Percentiles rank a stretch among this genome's conserved stretches.
These are phyloP conservation scores for Tinamus major DNA, from an alignment of 2,797 vertebrate species.

Conservation along the genomic window DNA sequence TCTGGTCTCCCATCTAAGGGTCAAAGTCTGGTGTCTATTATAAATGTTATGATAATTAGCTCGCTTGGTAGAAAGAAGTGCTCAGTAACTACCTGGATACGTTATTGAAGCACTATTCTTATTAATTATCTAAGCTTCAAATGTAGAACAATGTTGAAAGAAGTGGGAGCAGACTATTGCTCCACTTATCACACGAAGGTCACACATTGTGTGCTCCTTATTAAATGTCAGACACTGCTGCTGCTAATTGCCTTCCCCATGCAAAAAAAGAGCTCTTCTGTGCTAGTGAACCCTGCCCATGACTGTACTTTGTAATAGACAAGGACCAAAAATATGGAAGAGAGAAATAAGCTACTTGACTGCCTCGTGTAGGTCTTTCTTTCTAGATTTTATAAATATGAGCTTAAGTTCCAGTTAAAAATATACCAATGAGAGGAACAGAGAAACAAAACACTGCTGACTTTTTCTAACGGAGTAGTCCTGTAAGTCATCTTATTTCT, in stretches of 20 bases:
- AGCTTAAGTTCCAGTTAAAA: neutral
- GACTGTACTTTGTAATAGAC: neutral
- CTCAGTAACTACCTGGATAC: neutral
- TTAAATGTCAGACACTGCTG: slow-evolving; percentile 12
- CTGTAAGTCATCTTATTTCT: neutral
- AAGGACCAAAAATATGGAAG: neutral
- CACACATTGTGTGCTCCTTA: neutral
- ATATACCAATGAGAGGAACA: neutral
- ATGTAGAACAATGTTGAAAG: neutral
- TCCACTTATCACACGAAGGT: neutral
- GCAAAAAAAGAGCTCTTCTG: neutral
- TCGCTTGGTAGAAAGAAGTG: neutral
- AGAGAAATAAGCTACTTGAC: neutral
- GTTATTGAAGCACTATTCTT: neutral
- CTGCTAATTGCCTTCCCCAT: neutral
- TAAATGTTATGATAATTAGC: neutral
- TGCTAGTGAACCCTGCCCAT: neutral
- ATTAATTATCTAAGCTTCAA: neutral
- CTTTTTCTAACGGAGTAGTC: neutral
- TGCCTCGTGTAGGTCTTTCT: neutral
- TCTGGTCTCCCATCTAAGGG: neutral
- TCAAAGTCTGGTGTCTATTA: neutral
- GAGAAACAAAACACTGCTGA: neutral
- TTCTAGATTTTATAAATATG: neutral
- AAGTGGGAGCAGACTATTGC: neutral